Base-by-base conservation (phyloP, 2,888 invertebrate species). In the Andrena minutula region DNA sequence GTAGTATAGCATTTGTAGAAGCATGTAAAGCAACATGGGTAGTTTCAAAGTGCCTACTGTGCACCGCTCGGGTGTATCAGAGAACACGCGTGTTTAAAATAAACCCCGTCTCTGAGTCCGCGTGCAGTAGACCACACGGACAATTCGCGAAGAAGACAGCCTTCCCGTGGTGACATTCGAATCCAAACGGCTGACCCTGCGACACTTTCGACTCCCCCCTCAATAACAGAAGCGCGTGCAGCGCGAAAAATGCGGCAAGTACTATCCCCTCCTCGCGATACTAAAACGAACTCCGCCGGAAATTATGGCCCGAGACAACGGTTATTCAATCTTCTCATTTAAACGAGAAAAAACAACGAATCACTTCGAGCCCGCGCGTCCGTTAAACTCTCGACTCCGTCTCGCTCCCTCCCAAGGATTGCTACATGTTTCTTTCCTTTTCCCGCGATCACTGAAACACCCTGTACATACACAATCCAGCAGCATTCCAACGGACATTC, bases 401-500 rank as follows among this genome's bases (percentile, higher is more conserved):
- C 58, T 35, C 58, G 20, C 51, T 75, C 65, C 28, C 69, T 20
- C 28, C n/a, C 53, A 26, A 47, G n/a, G 8, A 7, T 16, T 12
- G 32, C 23, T 63, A 20, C 23, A 30, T 30, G 58, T n/a, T 56
- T 35, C 79, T 82, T 61, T 79, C 79, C 69, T 76, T 70, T 72
- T 77, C 78, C 64, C 77, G 75, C 75, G 56, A 75, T 74, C 68
- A 82, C 86, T 89, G 90, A 90, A 90, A 90, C 89, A 90, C 77
- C 87, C 88, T 84, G 86, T 89, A 88, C 78, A 79, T 79, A 84
- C 88, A 83, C 87, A 83, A 88, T 77, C 86, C 85, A 90, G 86
- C 83, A 78, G 87, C 92, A 92, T 90, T 90, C 90, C 90, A 90
- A 91, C 90, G 91, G 89, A 87, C 91, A 91, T 91, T 92, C 92